These are phyloP conservation scores for Drosophila baimaii DNA, from an alignment of 1,140 invertebrate genomes.

Conservation along the genomic window DNA sequence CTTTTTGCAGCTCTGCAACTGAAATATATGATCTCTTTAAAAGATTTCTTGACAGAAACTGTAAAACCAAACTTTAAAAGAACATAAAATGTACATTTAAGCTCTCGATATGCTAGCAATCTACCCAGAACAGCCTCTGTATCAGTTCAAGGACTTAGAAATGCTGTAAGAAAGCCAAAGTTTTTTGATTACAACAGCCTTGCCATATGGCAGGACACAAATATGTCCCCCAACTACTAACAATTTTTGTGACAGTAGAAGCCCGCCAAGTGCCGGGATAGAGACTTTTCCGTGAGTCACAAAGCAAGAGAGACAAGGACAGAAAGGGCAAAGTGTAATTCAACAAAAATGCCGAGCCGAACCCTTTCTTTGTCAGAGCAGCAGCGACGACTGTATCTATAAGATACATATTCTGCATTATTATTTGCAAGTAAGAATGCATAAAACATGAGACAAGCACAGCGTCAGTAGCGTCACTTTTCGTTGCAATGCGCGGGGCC, in stretches of 20 bases:
- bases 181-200: constrained; percentile 4
- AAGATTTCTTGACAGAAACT: background rate
- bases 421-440: constrained; percentile 56
- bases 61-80: background rate
- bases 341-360: constrained; percentile 34
- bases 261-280: constrained; percentile 14
- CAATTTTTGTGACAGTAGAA: constrained; percentile 6
- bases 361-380: constrained; percentile 17
- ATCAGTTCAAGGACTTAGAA: background rate
- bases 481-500: constrained; percentile 50
- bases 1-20: background rate
- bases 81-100: background rate
- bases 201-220: constrained; percentile 16
- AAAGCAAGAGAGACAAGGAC: background rate
- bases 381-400: constrained; percentile 61
- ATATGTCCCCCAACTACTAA: background rate
- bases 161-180: background rate
- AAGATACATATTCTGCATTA: constrained; percentile 77
- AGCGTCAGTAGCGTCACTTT: constrained; percentile 66
- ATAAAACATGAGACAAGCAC: constrained; percentile 74
- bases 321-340: background rate
- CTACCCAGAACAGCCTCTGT: background rate
- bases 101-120: background rate
- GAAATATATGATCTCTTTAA: background rate
- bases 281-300: constrained; percentile 7